Percentiles rank a stretch among this genome's conserved stretches.
Conservation (phyloP, 1,140 invertebrate species). For the Harpegnathos saltator region DNA sequence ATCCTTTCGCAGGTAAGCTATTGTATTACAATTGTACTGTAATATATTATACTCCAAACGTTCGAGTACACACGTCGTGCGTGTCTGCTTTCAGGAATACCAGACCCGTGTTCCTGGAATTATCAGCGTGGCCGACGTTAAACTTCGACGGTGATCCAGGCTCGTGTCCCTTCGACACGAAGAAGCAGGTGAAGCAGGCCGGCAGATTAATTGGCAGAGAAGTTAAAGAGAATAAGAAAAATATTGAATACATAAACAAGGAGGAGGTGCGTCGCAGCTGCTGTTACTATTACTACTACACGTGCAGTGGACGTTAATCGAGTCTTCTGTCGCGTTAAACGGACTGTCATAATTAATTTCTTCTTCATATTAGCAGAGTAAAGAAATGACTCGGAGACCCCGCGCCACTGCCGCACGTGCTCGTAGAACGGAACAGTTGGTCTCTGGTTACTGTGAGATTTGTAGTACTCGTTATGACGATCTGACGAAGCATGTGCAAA, state of each 20-base stretch:
- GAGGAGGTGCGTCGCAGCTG: constrained; percentile 73
- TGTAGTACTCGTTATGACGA: constrained; percentile 90
- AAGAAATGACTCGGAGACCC: constrained; percentile 89
- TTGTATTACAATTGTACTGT: not conserved
- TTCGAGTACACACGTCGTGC: not conserved
- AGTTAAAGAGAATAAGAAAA: constrained; percentile 82
- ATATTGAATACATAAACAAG: constrained; percentile 72
- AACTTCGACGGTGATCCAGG: constrained; percentile 84
- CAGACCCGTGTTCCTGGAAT: constrained; percentile 84
- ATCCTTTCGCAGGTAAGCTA: constrained; percentile 83
- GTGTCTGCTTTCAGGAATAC: constrained; percentile 79
- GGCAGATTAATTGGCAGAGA: constrained; percentile 72
- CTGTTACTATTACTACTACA: too few relatives aligned
- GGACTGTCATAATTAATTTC: constrained; percentile 15
- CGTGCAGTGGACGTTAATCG: not conserved
- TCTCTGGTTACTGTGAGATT: constrained; percentile 91
- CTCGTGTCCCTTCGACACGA: constrained; percentile 81
- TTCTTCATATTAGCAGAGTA: constrained; percentile 72
- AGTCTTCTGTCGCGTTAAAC: not conserved
- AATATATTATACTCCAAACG: not conserved
- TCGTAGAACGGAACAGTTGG: constrained; percentile 86
- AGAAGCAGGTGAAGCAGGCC: constrained; percentile 72
- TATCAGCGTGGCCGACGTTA: constrained; percentile 84
- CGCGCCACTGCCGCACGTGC: constrained; percentile 86
- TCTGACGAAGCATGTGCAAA: constrained; percentile 89